Percentiles rank a stretch among this genome's conserved stretches.
phyloP scores from a whole-genome alignment of 2,113 vertebrate species.

The Nettapus auritus region DNA sequence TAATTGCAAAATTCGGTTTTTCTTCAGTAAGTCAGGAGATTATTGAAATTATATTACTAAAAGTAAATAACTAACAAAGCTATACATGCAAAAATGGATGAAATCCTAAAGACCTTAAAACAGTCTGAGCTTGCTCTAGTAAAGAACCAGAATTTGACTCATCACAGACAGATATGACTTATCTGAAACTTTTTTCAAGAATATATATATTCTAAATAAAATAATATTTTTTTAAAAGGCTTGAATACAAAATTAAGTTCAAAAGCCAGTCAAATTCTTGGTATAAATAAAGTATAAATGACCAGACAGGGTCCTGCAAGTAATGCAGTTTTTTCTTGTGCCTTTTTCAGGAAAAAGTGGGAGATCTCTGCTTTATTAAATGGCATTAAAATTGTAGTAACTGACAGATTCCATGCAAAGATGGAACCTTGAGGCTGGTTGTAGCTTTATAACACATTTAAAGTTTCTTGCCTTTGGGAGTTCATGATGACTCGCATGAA shows the following conservation, averaged over 20 bases:
- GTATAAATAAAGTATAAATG: background rate
- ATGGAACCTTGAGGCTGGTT: background rate
- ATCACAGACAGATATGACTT: background rate
- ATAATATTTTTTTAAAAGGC: no score
- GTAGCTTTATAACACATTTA: background rate
- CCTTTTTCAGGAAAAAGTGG: background rate
- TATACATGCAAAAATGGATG: background rate
- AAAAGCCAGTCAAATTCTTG: background rate
- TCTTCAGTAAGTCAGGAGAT: background rate
- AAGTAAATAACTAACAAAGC: background rate
- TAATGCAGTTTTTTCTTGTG: background rate
- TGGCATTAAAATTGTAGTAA: background rate
- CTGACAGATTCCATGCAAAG: background rate
- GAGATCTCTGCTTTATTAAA: background rate
- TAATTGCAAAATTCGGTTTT: background rate
- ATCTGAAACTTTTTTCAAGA: background rate
- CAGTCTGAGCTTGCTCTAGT: background rate
- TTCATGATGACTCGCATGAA: background rate
- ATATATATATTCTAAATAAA: background rate
- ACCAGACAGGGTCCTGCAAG: background rate
- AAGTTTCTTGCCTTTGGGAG: background rate
- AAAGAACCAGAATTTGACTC: background rate
- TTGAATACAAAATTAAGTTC: background rate
- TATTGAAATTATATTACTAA: background rate
- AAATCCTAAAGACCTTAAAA: background rate